Base-by-base conservation (phyloP, 1,140 invertebrate species). In the Bombus cullumanus region DNA sequence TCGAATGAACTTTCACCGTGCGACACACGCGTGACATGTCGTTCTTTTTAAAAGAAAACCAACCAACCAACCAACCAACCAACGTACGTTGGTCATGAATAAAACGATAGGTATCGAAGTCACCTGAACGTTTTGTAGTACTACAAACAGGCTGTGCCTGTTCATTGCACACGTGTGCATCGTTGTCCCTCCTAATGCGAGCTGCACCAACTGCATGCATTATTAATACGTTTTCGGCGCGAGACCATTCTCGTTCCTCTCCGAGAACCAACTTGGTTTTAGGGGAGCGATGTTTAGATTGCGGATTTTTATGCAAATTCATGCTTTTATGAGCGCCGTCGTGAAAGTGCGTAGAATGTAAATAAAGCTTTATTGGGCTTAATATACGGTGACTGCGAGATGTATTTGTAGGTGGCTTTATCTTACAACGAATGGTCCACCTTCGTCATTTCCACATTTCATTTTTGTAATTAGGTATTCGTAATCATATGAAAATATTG, bases 211-310 rank as follows among this genome's bases (percentile, higher is more conserved):
- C 41, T 57, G 68, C 85, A 84, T 86, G 81, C 85, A 86, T 86
- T 86, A 86, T 86, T 86, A 86, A 86, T 86, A 84, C 81, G 39
- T 83, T 86, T 86, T 86, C 80, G 85, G 85, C 72, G 62, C 71
- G 62, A 72, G 72, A 69, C 80, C 59, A n/a, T 39, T 22, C 43
- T 18, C 10, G 39, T 53, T 53, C 47, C 47, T 53, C 47, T 8
- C 18, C 28, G 28, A n/a, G 59, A 62, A 13, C 10, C 5, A 53
- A 53, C 59, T 10, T 62, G 59, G 28, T n/a, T 62, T 62, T 62
- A 62, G 28, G 28, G 28, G 59, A 62, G 59, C 59, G 59, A 62
- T n/a, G 59, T 62, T n/a, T 62, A 62, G 59, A 62, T 62, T 13
- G 59, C 59, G 28, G 28, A 62, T 62, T 62, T 62, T 62, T n/a